phyloP scores from a whole-genome alignment of 2,888 invertebrate genomes.

The Ischnura elegans region DNA sequence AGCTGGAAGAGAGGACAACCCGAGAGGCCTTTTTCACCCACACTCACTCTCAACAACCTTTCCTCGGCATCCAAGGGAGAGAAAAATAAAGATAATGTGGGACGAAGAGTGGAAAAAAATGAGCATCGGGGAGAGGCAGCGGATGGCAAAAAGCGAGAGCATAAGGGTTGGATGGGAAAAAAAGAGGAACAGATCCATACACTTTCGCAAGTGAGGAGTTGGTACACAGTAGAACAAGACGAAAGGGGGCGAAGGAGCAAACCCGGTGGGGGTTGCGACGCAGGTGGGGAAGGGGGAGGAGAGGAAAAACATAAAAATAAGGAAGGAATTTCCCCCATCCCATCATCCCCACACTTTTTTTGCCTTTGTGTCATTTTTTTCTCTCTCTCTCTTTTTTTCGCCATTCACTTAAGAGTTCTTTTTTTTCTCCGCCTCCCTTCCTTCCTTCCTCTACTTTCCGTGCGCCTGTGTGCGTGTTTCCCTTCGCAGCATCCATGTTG shows the following conservation, averaged over 20 bases:
- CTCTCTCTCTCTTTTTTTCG: background rate
- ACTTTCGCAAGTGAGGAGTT: constrained; percentile 5
- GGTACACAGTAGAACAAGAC: background rate
- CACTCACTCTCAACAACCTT: background rate
- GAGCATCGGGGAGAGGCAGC: background rate
- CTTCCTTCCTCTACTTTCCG: background rate
- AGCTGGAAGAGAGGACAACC: background rate
- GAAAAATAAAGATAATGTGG: background rate
- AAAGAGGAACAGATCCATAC: background rate
- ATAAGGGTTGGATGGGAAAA: background rate
- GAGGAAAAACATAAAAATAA: constrained; percentile 7
- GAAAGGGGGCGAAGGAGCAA: background rate
- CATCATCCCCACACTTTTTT: background rate
- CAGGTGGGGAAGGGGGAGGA: background rate
- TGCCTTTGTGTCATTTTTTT: constrained; percentile 15
- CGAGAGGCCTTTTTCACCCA: background rate
- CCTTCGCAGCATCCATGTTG: constrained; percentile 48
- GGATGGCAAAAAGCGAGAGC: background rate
- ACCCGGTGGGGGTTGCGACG: background rate
- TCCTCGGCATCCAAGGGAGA: background rate
- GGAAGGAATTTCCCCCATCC: background rate
- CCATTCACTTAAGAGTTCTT: constrained; percentile 16
- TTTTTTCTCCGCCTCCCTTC: constrained; percentile 27
- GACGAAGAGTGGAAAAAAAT: background rate
- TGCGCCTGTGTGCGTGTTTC: background rate